Evolutionary conservation across 2,113 vertebrate genomes (phyloP).

Genomic region (Erinaceus europaeus): DNA sequence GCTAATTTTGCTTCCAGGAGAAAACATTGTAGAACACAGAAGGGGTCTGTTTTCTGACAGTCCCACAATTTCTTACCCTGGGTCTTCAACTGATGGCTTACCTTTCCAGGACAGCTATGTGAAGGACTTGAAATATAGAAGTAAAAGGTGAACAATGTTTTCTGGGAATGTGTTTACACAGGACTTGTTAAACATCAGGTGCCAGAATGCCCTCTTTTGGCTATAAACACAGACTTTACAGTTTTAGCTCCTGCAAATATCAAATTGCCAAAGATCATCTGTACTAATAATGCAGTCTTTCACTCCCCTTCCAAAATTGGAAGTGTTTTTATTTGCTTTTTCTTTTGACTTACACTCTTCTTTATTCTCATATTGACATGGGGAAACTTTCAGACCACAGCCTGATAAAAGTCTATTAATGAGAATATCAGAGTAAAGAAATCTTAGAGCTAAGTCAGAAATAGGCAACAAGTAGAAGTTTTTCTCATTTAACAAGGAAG

Average conservation of each 20-base stretch:
- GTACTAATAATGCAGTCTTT: background rate
- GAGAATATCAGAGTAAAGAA: background rate
- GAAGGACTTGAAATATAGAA: conserved; percentile 1
- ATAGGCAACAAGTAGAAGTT: background rate
- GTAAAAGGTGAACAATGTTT: conserved; percentile 15
- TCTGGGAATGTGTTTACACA: background rate
- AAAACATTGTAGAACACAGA: background rate
- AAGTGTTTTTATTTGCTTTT: background rate
- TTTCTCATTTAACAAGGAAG: background rate
- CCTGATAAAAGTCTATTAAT: background rate
- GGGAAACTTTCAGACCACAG: background rate
- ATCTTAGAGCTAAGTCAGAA: background rate
- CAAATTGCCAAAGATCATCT: background rate
- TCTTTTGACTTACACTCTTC: background rate
- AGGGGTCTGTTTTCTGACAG: background rate
- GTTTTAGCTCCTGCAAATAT: background rate
- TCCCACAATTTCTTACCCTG: background rate
- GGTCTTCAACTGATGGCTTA: background rate
- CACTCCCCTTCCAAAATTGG: too few relatives aligned
- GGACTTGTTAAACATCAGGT: background rate
- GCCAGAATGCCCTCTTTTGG: background rate
- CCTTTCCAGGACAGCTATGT: background rate
- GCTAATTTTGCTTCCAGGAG: background rate
- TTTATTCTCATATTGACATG: background rate
- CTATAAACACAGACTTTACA: background rate